Evolutionary conservation across 1,140 invertebrate genomes (phyloP).

Genomic region (Tenebrio molitor): DNA sequence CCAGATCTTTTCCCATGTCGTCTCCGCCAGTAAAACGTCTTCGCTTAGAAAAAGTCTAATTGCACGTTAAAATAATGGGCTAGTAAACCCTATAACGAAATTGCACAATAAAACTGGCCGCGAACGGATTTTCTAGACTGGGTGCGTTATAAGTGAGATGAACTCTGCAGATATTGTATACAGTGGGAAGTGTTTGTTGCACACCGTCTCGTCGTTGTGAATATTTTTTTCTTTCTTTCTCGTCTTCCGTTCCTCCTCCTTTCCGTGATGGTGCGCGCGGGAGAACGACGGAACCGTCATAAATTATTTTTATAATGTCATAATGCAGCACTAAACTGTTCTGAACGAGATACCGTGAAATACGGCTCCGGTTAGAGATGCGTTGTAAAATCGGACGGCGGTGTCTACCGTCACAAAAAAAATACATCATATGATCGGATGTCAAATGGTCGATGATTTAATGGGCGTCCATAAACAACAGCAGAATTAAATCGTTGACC

Average conservation of each 20-base stretch:
- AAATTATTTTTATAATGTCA: conserved; percentile 31
- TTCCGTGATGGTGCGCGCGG: conserved; percentile 1
- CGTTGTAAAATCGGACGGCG: conserved; percentile 8
- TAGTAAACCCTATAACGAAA: conserved; percentile 39
- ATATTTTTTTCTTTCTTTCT: neutral
- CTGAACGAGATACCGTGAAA: conserved; percentile 20
- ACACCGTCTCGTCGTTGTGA: neutral
- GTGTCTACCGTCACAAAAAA: conserved; percentile 7
- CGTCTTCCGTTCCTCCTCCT: conserved; percentile 11
- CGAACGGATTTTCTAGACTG: conserved; percentile 28
- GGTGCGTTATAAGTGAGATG: conserved; percentile 29
- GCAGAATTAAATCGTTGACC: conserved; percentile 25
- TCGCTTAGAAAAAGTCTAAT: conserved; percentile 14
- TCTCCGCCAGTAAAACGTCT: conserved; percentile 20
- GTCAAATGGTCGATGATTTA: conserved; percentile 22
- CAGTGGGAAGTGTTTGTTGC: conserved; percentile 28
- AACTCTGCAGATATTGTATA: conserved; percentile 29
- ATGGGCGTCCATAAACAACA: conserved; percentile 22
- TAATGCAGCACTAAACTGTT: conserved; percentile 24
- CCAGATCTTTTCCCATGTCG: conserved; percentile 15
- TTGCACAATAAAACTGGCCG: conserved; percentile 32
- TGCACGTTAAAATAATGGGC: conserved; percentile 35
- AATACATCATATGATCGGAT: conserved; percentile 30
- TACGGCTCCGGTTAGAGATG: neutral
- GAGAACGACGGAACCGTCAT: conserved; percentile 19